Evolutionary conservation across 1,140 invertebrate genomes (phyloP).

Genomic region (Drosophila lacertosa): DNA sequence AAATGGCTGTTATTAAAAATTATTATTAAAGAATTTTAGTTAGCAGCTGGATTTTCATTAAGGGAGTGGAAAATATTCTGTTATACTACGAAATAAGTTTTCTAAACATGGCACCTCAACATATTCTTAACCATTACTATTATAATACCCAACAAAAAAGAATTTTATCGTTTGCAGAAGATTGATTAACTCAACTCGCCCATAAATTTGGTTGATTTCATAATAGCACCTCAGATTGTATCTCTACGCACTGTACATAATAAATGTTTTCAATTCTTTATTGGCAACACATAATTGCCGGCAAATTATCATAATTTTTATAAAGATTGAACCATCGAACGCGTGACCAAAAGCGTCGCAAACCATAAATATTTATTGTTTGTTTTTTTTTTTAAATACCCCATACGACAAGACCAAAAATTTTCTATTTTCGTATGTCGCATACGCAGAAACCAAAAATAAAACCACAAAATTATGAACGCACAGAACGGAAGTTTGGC

Average conservation of each 20-base stretch:
- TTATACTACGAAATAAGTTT: too few relatives aligned
- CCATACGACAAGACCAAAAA: neutral
- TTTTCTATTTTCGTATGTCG: slow-evolving; percentile 45
- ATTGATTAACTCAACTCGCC: slow-evolving; percentile 7
- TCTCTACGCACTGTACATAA: slow-evolving; percentile 23
- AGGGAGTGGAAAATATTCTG: too few relatives aligned
- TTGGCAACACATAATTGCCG: slow-evolving; percentile 46
- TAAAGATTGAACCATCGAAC: slow-evolving; percentile 27
- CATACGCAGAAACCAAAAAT: slow-evolving; percentile 44
- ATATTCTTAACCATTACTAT: neutral
- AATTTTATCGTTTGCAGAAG: slow-evolving; percentile 2
- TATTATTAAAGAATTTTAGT: too few relatives aligned
- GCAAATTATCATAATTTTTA: slow-evolving; percentile 57
- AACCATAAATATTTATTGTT: slow-evolving; percentile 28
- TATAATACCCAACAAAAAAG: neutral
- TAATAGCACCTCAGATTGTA: slow-evolving; percentile 31
- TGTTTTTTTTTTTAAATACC: neutral
- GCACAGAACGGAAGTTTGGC: slow-evolving; percentile 59
- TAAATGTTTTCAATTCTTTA: neutral
- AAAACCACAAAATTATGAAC: slow-evolving; percentile 65
- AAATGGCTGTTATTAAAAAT: too few relatives aligned
- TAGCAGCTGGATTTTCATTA: too few relatives aligned
- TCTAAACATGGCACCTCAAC: neutral
- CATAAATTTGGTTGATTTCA: slow-evolving; percentile 19
- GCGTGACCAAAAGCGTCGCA: slow-evolving; percentile 24